Conservation (phyloP, 2,797 vertebrate species). For the Cercopithecus neglectus region DNA sequence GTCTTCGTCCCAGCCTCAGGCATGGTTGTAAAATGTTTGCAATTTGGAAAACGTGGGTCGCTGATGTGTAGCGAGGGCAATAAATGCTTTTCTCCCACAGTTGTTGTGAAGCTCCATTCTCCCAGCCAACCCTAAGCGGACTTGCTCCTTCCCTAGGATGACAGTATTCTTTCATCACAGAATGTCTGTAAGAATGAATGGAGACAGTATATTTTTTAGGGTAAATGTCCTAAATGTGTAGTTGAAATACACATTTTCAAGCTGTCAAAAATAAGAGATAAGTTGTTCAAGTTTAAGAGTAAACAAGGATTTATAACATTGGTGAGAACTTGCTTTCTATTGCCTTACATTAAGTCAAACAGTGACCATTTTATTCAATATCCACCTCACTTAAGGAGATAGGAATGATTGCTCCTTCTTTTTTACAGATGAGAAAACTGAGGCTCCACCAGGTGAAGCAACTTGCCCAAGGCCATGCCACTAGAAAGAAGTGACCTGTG, state of each 20-base stretch:
- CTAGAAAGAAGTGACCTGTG: not conserved
- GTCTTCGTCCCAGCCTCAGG: not conserved
- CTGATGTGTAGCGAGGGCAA: not conserved
- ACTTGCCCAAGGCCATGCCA: not conserved
- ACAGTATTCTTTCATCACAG: not conserved
- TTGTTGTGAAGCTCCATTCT: not conserved
- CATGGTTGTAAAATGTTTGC: not conserved
- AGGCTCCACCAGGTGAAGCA: not conserved
- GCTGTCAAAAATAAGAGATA: not conserved
- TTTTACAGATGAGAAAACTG: not conserved
- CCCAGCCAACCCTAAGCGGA: not conserved
- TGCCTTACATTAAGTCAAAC: not conserved
- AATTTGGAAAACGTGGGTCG: not conserved
- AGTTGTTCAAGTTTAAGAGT: not conserved
- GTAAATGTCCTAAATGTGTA: not conserved
- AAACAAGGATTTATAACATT: not conserved
- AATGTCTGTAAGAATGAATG: not conserved
- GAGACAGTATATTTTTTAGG: not conserved
- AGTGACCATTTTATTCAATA: not conserved
- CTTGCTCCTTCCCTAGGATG: not conserved
- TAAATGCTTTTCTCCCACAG: fast-evolving
- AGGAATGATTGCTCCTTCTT: not conserved
- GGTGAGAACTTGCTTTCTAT: not conserved
- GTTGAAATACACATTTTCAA: not conserved
- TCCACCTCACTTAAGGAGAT: not conserved